Percentiles rank a stretch among this genome's conserved stretches.
Evolutionary conservation across 2,888 invertebrate genomes (phyloP).

Genomic region (Pherbina coryleti): DNA sequence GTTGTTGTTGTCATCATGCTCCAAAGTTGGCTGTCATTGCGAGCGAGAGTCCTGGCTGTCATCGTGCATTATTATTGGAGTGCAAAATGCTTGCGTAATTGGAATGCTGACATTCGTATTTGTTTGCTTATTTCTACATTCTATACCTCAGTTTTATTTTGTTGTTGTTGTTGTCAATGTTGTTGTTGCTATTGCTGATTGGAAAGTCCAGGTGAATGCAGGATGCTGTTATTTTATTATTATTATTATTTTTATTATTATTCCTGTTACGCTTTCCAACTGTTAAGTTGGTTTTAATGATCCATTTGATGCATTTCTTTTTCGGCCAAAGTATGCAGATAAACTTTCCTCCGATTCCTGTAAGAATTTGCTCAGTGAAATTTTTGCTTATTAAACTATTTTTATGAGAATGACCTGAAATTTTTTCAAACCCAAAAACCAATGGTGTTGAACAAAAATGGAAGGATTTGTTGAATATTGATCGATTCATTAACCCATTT

Average conservation of each 20-base stretch:
- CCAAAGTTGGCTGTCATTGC: conserved; percentile 27
- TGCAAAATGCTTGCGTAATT: conserved; percentile 66
- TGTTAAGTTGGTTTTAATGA: background rate
- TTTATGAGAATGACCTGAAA: no score
- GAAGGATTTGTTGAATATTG: no score
- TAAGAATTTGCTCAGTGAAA: no score
- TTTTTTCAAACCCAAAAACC: no score
- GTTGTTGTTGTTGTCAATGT: conserved; percentile 52
- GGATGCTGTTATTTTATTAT: conserved; percentile 47
- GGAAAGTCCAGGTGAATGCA: background rate
- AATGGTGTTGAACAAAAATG: no score
- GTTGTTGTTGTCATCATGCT: conserved; percentile 27
- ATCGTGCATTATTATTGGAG: conserved; percentile 62
- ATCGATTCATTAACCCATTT: no score
- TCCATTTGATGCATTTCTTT: background rate
- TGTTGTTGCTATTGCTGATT: conserved; percentile 49
- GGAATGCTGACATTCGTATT: conserved; percentile 65
- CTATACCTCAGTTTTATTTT: conserved; percentile 29
- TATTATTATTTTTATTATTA: conserved; percentile 27
- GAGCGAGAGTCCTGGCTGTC: conserved; percentile 49
- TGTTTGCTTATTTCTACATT: conserved; percentile 11
- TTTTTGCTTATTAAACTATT: no score
- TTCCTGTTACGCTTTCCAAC: background rate
- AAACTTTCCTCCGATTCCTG: no score
- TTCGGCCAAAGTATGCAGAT: no score